phyloP scores from a whole-genome alignment of 2,113 vertebrate genomes.

The Beaufortia kweichowensis region DNA sequence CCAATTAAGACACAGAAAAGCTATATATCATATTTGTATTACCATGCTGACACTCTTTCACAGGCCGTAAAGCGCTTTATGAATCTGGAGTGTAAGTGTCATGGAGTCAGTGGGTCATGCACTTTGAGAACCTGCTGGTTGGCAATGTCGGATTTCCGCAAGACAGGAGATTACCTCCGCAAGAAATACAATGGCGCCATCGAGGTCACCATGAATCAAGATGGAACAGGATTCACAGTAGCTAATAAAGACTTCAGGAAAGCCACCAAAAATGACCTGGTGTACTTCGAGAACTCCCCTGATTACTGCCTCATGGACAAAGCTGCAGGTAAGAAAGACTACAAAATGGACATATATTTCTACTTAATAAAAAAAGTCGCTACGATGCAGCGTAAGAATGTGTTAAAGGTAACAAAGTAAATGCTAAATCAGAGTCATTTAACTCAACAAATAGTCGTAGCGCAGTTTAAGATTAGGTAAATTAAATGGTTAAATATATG shows the following conservation, averaged over 20 bases:
- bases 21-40: neutral
- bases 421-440: no score
- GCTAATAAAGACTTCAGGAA: conserved; percentile 94
- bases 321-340: conserved; percentile 80
- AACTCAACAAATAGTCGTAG: no score
- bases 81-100: conserved; percentile 97
- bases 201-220: conserved; percentile 96
- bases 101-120: conserved; percentile 95
- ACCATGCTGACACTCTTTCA: conserved; percentile 4
- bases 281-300: conserved; percentile 98
- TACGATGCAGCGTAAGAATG: no score
- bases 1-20: no score
- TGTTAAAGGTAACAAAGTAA: no score
- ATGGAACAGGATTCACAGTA: conserved; percentile 90
- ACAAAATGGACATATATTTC: neutral
- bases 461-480: no score
- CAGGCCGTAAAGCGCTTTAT: conserved; percentile 96
- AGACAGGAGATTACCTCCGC: conserved; percentile 91
- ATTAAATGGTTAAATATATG: no score
- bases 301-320: conserved; percentile 97
- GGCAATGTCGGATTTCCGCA: conserved; percentile 94
- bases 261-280: conserved; percentile 93
- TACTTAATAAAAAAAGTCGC: neutral
- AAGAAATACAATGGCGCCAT: conserved; percentile 95
- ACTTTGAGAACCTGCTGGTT: conserved; percentile 96